These are phyloP conservation scores for Enteromius afrohamiltoni DNA, from an alignment of 2,797 vertebrate species.

Conservation along the genomic window DNA sequence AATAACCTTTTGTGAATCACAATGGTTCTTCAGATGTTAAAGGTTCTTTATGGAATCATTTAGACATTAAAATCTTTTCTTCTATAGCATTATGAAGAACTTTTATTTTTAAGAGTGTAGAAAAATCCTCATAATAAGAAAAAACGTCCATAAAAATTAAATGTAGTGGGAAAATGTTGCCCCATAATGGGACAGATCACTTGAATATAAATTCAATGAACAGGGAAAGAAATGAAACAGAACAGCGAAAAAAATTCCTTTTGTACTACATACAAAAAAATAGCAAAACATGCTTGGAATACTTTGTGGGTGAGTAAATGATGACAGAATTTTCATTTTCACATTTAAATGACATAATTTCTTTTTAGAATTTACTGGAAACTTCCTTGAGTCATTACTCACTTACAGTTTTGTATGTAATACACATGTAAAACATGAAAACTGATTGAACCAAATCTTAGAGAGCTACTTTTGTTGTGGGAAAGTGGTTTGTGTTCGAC, in stretches of 20 bases:
- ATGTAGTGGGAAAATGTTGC: neutral
- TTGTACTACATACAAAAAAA: neutral
- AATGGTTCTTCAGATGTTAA: too few species aligned
- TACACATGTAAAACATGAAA: neutral
- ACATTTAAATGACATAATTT: neutral
- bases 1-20: neutral
- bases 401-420: neutral
- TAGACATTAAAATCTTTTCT: too few species aligned
- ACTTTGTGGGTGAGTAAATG: neutral
- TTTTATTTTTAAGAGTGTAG: too few species aligned
- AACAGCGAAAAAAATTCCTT: neutral
- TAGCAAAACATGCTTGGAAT: neutral
- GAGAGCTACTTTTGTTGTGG: neutral
- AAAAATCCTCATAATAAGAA: neutral
- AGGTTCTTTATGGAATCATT: too few species aligned
- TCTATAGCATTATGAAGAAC: too few species aligned
- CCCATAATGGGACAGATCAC: neutral
- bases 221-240: neutral
- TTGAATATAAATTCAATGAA: neutral
- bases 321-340: neutral
- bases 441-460: too few species aligned
- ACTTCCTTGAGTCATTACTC: neutral
- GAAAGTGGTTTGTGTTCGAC: too few species aligned
- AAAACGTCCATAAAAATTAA: neutral
- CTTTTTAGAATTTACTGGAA: neutral